These are phyloP conservation scores for Emydoidea blandingii DNA, from an alignment of 2,797 vertebrate species.

Conservation along the genomic window DNA sequence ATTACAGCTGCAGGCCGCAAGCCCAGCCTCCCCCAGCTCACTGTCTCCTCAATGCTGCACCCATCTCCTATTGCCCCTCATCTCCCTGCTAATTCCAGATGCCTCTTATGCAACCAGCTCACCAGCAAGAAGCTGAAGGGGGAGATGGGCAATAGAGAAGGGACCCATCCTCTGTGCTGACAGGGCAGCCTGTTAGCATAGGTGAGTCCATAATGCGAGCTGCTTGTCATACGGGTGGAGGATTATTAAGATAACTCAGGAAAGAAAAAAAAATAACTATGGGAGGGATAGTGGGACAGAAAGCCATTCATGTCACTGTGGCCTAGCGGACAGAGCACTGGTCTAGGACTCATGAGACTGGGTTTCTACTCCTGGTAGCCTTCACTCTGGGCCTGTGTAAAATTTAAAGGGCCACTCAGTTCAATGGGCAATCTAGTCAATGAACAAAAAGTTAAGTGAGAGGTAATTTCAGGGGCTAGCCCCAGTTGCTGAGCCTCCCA, in stretches of 20 bases:
- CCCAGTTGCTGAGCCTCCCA: not conserved
- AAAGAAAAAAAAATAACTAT: not conserved
- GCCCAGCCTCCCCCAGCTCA: not conserved
- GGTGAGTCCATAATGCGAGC: not conserved
- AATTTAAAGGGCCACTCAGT: not conserved
- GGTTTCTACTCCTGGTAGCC: not conserved
- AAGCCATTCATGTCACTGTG: not conserved
- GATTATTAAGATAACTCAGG: not conserved
- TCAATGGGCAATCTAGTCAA: not conserved
- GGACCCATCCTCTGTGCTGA: not conserved
- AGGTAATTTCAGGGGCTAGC: not conserved
- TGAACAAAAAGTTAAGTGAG: not conserved
- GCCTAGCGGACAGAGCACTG: not conserved
- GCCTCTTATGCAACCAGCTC: not conserved
- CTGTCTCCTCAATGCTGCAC: not conserved
- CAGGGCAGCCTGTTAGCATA: not conserved
- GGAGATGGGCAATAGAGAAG: not conserved
- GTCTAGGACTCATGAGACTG: not conserved
- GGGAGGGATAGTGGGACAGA: not conserved
- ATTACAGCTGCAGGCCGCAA: rapidly evolving
- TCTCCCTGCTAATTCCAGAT: not conserved
- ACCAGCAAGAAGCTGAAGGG: not conserved
- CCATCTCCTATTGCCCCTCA: not conserved
- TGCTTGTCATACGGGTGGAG: not conserved
- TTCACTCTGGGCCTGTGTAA: not conserved